Evolutionary conservation across 2,888 invertebrate genomes (phyloP).

Genomic region (Epiblema foenella): DNA sequence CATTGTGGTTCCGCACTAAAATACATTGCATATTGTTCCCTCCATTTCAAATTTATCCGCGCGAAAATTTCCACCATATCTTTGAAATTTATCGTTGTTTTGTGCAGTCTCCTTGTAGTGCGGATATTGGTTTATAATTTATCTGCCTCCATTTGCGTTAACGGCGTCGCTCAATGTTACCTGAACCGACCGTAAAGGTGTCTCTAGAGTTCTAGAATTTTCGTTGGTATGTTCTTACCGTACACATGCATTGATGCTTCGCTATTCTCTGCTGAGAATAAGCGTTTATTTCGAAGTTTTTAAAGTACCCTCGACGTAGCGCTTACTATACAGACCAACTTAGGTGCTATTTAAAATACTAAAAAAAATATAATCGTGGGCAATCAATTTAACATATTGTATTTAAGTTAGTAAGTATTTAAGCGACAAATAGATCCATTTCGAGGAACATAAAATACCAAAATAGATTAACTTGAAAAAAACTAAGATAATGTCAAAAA

Average conservation of each 20-base stretch:
- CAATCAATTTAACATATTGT: too few species aligned
- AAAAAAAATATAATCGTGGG: too few species aligned
- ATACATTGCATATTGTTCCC: constrained; percentile 44
- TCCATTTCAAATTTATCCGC: constrained; percentile 42
- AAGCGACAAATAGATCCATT: too few species aligned
- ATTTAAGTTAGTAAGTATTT: too few species aligned
- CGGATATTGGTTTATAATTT: constrained; percentile 44
- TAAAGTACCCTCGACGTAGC: too few species aligned
- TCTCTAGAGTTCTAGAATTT: background rate
- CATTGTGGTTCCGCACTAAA: constrained; percentile 42
- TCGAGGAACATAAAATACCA: too few species aligned
- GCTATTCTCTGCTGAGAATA: background rate
- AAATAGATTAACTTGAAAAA: background rate
- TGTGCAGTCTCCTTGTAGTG: constrained; percentile 42
- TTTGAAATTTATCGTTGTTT: constrained; percentile 44
- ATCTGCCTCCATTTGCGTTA: constrained; percentile 26
- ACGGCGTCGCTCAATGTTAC: constrained; percentile 22
- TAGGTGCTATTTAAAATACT: too few species aligned
- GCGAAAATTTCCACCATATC: constrained; percentile 42
- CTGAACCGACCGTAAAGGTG: background rate
- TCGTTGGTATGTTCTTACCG: background rate
- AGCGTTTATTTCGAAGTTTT: too few species aligned
- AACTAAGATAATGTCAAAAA: background rate
- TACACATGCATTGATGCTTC: background rate
- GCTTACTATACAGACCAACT: too few species aligned